A percentile compares a stretch with the other conserved stretches of the same genome.
phyloP scores from a whole-genome alignment of 2,113 vertebrate genomes.

The Malurus elegans region DNA sequence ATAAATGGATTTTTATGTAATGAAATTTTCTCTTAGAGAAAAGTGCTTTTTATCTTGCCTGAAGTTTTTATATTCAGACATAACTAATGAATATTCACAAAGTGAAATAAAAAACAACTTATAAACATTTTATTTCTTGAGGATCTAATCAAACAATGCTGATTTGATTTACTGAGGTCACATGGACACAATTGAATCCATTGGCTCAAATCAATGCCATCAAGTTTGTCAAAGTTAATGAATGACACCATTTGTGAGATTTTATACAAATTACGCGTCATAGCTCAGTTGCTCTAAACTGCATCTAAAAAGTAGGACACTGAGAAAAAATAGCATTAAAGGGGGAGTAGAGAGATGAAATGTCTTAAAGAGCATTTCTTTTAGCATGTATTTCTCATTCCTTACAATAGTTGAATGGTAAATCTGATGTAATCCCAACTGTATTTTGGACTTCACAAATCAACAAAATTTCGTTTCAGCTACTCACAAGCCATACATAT shows the following conservation, averaged over 20 bases:
- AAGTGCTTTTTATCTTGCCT: background rate
- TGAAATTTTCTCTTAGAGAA: background rate
- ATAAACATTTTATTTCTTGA: background rate
- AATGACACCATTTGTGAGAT: background rate
- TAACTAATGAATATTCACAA: background rate
- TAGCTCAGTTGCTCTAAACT: background rate
- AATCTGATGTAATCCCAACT: constrained; percentile 61
- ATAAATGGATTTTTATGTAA: background rate
- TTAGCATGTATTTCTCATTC: constrained; percentile 48
- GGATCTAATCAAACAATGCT: background rate
- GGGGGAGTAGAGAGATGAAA: background rate
- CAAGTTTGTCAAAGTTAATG: background rate
- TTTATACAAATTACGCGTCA: background rate
- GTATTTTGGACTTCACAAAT: constrained; percentile 64
- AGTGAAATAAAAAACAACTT: background rate
- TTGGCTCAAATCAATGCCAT: background rate
- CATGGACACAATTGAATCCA: background rate
- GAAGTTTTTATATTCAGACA: background rate
- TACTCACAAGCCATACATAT: constrained; percentile 68
- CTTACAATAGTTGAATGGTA: constrained; percentile 60
- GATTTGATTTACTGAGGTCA: background rate
- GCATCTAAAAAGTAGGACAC: constrained; percentile 33
- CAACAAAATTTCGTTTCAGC: constrained; percentile 58
- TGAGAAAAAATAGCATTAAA: constrained; percentile 38
- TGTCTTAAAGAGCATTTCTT: constrained; percentile 27